Percentiles rank a stretch among this genome's conserved stretches.
Evolutionary conservation across 30 jellyfish, hydroid and myxozoan species (phyloP).

Genomic region (Turritopsis dohrnii): DNA sequence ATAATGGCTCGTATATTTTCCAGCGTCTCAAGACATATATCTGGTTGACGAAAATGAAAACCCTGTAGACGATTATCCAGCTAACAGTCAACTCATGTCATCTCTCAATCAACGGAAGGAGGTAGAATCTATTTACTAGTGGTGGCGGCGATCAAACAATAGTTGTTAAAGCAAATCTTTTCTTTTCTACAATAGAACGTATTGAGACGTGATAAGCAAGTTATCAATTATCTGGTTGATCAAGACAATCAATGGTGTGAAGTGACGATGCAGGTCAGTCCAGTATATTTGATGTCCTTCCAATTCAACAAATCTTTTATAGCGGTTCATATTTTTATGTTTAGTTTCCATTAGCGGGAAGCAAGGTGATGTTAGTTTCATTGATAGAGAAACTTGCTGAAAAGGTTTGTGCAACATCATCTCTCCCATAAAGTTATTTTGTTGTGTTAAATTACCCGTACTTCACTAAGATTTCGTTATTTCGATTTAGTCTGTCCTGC

Average conservation of each 20-base stretch:
- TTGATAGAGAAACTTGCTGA: constrained; percentile 68
- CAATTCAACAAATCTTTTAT: background rate
- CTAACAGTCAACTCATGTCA: background rate
- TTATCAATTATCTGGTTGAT: constrained; percentile 54
- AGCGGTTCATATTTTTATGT: background rate
- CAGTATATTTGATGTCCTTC: background rate
- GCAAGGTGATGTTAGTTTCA: constrained; percentile 75
- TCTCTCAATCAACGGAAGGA: background rate
- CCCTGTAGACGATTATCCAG: background rate
- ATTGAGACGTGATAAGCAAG: constrained; percentile 33
- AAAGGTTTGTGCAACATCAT: constrained; percentile 37
- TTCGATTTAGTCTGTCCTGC: constrained; percentile 78
- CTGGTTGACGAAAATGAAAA: background rate
- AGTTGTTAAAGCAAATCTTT: background rate
- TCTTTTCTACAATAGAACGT: constrained; percentile 11
- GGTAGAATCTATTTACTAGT: background rate
- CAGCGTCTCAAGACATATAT: background rate
- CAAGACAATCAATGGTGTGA: constrained; percentile 80
- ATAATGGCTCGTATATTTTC: no score
- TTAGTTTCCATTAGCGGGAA: constrained; percentile 67
- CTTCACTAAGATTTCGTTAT: no score
- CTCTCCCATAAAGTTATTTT: background rate
- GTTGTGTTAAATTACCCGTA: no score
- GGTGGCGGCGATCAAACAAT: no score
- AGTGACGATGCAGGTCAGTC: constrained; percentile 55